Conservation (phyloP, 2,888 invertebrate genomes). For the Bhutanitis thaidina region DNA sequence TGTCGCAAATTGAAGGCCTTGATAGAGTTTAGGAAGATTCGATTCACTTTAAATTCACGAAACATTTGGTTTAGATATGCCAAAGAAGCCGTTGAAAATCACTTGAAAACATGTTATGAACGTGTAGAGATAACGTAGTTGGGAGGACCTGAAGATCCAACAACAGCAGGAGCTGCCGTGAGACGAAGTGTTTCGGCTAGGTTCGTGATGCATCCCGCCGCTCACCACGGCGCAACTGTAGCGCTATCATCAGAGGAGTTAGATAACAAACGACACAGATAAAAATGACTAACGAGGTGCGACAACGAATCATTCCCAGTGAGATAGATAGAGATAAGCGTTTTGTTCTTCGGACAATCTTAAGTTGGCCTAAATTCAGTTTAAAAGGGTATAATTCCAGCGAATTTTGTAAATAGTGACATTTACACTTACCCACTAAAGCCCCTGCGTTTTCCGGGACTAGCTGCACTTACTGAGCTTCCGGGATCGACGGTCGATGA, state of each 20-base stretch:
- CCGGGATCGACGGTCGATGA: slow-evolving; percentile 80
- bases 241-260: slow-evolving; percentile 41
- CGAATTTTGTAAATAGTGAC: no score
- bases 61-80: no score
- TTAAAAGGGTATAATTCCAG: no score
- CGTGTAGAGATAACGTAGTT: no score
- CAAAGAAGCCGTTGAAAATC: no score
- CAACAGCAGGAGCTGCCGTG: slow-evolving; percentile 23
- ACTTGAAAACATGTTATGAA: no score
- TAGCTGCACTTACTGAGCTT: slow-evolving; percentile 81
- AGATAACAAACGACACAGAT: slow-evolving; percentile 53
- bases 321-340: slow-evolving; percentile 32
- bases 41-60: no score
- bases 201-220: slow-evolving; percentile 6
- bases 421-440: slow-evolving; percentile 24
- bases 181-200: slow-evolving; percentile 14
- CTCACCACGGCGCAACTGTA: slow-evolving; percentile 31
- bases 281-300: slow-evolving; percentile 57
- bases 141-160: slow-evolving; percentile 27
- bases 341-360: no score
- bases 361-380: no score
- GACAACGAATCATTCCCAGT: slow-evolving; percentile 30
- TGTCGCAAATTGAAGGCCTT: neutral
- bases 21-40: no score
- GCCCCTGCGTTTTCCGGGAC: slow-evolving; percentile 85